A percentile compares a stretch with the other conserved stretches of the same genome.
phyloP scores from a whole-genome alignment of 2,113 vertebrate genomes.

The Pseudopodoces humilis region DNA sequence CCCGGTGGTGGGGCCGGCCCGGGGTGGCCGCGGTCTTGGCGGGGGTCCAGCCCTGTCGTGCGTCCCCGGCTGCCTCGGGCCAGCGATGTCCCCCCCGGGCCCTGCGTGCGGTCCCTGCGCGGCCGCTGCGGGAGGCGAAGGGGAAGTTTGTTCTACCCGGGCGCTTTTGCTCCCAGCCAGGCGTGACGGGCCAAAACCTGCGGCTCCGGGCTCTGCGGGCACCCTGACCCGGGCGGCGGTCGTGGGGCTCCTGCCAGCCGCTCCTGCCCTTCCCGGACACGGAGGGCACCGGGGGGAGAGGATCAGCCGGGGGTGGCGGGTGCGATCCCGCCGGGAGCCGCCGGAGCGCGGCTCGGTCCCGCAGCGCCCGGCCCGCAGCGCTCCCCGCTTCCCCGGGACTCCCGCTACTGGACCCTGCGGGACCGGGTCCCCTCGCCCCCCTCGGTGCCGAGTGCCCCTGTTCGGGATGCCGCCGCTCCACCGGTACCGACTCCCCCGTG shows the following conservation, averaged over 20 bases:
- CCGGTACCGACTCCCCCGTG: not conserved
- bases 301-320: not conserved
- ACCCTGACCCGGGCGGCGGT: not conserved
- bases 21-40: not conserved
- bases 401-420: no score
- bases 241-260: not conserved
- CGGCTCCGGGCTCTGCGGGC: not conserved
- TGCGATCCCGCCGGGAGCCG: not conserved
- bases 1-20: accelerated
- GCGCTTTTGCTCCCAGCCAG: not conserved
- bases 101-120: not conserved
- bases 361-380: no score
- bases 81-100: not conserved
- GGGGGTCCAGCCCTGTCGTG: not conserved
- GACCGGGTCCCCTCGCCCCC: not conserved
- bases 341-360: not conserved
- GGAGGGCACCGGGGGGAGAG: not conserved
- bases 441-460: not conserved
- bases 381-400: not conserved
- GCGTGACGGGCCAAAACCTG: not conserved
- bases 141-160: not conserved
- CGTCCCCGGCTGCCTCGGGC: not conserved
- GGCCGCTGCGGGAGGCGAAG: not conserved
- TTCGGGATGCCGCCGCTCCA: not conserved
- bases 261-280: not conserved